Conservation (phyloP, 2,888 invertebrate species). For the Lycophotia porphyrea region DNA sequence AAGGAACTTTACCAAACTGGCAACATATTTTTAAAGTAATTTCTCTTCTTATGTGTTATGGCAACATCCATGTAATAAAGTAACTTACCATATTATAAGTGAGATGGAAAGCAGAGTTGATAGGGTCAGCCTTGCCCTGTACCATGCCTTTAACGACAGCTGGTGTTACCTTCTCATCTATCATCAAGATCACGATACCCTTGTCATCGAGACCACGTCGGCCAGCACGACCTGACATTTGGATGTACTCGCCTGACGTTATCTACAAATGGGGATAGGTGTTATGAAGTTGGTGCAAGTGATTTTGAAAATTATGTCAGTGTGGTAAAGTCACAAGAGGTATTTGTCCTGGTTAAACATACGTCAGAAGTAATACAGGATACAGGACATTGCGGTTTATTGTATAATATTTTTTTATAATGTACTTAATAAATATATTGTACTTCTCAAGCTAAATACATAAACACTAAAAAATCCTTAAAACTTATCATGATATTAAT, state of each 20-base stretch:
- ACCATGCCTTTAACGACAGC: slow-evolving; percentile 93
- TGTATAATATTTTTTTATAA: background rate
- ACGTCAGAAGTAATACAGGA: background rate
- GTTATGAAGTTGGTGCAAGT: background rate
- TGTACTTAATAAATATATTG: background rate
- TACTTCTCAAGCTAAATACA: background rate
- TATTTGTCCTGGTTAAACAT: background rate
- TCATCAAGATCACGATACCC: slow-evolving; percentile 99
- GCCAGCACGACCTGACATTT: slow-evolving; percentile 99
- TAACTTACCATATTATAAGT: slow-evolving; percentile 99
- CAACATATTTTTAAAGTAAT: background rate
- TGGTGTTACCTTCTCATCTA: slow-evolving; percentile 98
- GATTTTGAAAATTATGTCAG: slow-evolving; percentile 7
- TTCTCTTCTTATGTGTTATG: background rate
- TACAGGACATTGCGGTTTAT: background rate
- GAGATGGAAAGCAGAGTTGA: slow-evolving; percentile 99
- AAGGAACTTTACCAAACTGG: background rate
- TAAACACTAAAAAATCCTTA: background rate
- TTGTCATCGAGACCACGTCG: slow-evolving; percentile 99
- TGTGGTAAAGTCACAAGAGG: background rate
- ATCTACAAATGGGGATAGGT: slow-evolving; percentile 87
- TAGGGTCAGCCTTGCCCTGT: slow-evolving; percentile 98
- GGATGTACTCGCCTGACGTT: slow-evolving; percentile 99
- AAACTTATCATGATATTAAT: background rate
- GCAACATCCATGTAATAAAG: slow-evolving; percentile 6